Evolutionary conservation across 1,140 invertebrate genomes (phyloP), one percentile per base, ranked within the genome.

Genomic region (Halictus rubicundus): DNA sequence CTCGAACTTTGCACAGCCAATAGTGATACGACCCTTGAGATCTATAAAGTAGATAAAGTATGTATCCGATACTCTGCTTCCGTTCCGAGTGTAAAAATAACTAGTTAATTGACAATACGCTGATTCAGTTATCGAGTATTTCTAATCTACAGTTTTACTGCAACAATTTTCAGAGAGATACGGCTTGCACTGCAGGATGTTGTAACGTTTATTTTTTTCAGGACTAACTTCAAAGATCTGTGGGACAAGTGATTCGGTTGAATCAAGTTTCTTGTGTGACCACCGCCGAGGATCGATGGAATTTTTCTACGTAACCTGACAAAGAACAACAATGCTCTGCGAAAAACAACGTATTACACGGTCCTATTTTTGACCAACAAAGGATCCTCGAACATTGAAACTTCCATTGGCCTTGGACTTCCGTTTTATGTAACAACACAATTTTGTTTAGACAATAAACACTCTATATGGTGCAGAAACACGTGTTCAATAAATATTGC

Each of bases 191-290:
- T n/a, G 54, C 54, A n/a, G 8, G 0, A 7, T 7, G n/a, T 66
- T 23, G 9, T 27, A 4, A 0, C 25, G 32, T 68, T 37, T 0
- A 27, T 39, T 19, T 59, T n/a, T 9, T 2, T 57, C 60, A 86
- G 80, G 60, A 76, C 78, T 0, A 83, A 2, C 8, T 76, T 85
- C 63, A 59, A 42, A 46, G 59, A 79, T 0, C 68, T 87, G 14
- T 83, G 83, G 85, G 60, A 85, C n/a, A 71, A 79, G 69, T 74
- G 83, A 25, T 85, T 87, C 37, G 77, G 77, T 14, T 57, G 49
- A 68, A 63, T 54, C 14, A 19, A 68, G 66, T 27, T 16, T 0
- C 12, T 39, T 32, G 0, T 39, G 10, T 21, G n/a, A 10, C n/a
- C 32, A 32, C 9, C n/a, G n/a, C n/a, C 21, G 23, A 23, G 54